Evolutionary conservation across 2,113 vertebrate genomes (phyloP).

Genomic region (Osmerus eperlanus): DNA sequence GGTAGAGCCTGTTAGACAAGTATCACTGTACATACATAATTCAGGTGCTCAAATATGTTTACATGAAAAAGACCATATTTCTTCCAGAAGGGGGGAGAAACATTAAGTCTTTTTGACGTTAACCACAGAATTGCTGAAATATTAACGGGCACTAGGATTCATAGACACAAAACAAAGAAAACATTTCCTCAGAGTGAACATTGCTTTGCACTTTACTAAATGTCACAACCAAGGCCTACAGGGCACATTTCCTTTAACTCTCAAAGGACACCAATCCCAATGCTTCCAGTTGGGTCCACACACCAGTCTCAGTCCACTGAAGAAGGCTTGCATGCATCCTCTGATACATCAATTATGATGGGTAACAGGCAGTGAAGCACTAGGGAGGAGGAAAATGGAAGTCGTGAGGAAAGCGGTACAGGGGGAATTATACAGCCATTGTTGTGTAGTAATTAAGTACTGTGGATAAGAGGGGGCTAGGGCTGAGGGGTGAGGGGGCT

Average conservation of each 20-base stretch:
- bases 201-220: constrained; percentile 34
- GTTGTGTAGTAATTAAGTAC: constrained; percentile 63
- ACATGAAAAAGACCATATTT: not conserved
- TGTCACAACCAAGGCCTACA: not conserved
- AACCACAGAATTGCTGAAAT: constrained; percentile 8
- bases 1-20: constrained; percentile 1
- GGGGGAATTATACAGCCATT: constrained; percentile 33
- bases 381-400: constrained; percentile 30
- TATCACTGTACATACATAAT: not conserved
- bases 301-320: not conserved
- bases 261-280: constrained; percentile 8
- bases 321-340: constrained; percentile 5
- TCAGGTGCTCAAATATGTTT: not conserved
- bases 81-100: not conserved
- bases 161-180: constrained; percentile 21
- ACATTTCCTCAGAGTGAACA: constrained; percentile 24
- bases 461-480: constrained; percentile 26
- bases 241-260: not conserved
- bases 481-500: not conserved
- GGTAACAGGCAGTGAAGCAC: constrained; percentile 21
- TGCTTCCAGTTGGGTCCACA: not conserved
- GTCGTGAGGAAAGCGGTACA: constrained; percentile 33
- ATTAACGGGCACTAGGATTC: constrained; percentile 19
- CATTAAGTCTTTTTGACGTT: not conserved
- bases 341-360: constrained; percentile 42